phyloP scores from a whole-genome alignment of 2,888 invertebrate genomes.

The Cephus sareptanus region DNA sequence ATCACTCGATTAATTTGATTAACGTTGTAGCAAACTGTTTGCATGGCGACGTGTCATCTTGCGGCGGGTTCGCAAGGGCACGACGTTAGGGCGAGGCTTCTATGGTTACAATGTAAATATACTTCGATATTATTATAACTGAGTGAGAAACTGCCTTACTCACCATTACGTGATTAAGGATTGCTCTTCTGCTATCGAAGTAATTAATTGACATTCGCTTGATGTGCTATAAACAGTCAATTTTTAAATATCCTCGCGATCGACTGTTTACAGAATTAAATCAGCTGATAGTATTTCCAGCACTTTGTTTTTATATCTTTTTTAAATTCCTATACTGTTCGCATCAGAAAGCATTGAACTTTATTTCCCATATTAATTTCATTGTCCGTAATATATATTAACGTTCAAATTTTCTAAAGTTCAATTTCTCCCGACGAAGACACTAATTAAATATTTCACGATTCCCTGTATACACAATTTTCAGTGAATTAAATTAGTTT shows the following conservation, averaged over 20 bases:
- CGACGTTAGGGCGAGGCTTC: constrained; percentile 18
- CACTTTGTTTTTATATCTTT: neutral
- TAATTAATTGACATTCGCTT: constrained; percentile 3
- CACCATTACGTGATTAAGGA: constrained; percentile 26
- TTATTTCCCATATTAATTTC: too few relatives aligned
- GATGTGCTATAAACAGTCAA: neutral
- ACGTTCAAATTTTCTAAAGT: too few relatives aligned
- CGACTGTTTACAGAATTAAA: neutral
- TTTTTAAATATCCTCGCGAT: neutral
- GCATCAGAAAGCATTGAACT: too few relatives aligned
- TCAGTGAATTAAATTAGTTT: neutral
- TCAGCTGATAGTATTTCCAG: neutral
- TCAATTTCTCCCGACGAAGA: too few relatives aligned
- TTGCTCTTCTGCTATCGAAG: neutral
- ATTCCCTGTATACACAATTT: neutral
- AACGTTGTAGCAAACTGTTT: constrained; percentile 17
- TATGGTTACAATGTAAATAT: constrained; percentile 25
- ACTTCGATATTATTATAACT: constrained; percentile 24
- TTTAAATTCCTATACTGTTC: neutral
- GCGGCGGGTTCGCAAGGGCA: constrained; percentile 1
- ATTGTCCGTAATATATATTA: too few relatives aligned
- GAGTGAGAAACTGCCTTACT: constrained; percentile 12
- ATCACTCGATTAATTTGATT: constrained; percentile 16
- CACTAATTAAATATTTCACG: too few relatives aligned
- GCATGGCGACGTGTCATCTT: constrained; percentile 1